Percentiles rank a stretch among this genome's conserved stretches.
These are phyloP conservation scores for Limnephilus auricula DNA, from an alignment of 2,888 invertebrate genomes.

Conservation along the genomic window DNA sequence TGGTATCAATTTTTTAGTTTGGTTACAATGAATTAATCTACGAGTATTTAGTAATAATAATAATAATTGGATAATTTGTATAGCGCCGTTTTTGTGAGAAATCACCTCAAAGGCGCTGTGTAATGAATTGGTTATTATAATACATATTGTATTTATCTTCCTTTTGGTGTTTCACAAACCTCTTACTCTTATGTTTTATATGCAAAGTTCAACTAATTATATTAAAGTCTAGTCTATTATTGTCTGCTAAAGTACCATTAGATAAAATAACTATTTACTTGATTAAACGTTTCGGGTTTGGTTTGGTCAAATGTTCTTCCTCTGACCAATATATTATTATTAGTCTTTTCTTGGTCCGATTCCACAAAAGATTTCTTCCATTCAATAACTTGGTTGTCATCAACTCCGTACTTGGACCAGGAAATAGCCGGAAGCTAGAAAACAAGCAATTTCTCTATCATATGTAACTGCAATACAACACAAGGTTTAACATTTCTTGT, in stretches of 20 bases:
- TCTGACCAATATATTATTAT: slow-evolving; percentile 72
- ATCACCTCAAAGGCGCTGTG: too few relatives aligned
- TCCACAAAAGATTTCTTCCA: slow-evolving; percentile 63
- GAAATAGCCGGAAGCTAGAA: slow-evolving; percentile 81
- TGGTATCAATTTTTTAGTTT: too few relatives aligned
- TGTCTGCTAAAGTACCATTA: too few relatives aligned
- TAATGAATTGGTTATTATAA: too few relatives aligned
- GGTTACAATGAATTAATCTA: too few relatives aligned
- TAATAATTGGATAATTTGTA: too few relatives aligned
- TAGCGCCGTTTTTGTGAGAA: too few relatives aligned
- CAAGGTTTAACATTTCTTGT: background rate
- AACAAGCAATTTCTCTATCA: background rate
- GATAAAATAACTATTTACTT: slow-evolving; percentile 69
- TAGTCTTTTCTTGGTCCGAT: slow-evolving; percentile 60
- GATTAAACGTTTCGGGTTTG: slow-evolving; percentile 86
- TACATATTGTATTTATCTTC: too few relatives aligned
- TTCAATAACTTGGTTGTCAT: slow-evolving; percentile 68
- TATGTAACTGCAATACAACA: background rate
- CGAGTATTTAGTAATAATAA: too few relatives aligned
- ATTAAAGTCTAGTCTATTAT: background rate
- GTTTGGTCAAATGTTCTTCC: slow-evolving; percentile 83
- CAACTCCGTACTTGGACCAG: slow-evolving; percentile 85
- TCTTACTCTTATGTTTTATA: background rate
- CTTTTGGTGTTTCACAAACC: background rate
- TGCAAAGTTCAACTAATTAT: too few relatives aligned